Conservation (phyloP, 2,888 invertebrate genomes). For the Microctonus brassicae region DNA sequence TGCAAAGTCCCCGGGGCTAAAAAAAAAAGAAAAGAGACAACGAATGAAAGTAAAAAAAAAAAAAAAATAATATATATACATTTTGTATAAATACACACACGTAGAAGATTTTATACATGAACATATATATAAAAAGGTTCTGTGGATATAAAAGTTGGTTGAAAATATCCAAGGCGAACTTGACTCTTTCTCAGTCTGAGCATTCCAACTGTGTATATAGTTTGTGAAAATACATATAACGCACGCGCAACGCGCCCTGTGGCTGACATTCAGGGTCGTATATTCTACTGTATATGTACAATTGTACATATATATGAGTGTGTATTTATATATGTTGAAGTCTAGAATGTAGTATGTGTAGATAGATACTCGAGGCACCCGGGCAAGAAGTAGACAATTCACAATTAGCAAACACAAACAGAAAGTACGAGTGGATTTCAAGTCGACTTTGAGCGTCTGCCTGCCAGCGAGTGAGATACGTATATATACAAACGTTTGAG, state of each 20-base stretch:
- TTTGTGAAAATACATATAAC: background rate
- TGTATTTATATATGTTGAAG: constrained; percentile 1
- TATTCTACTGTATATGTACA: too few relatives aligned
- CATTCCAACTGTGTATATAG: constrained; percentile 54
- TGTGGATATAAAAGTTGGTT: too few relatives aligned
- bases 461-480: constrained; percentile 33
- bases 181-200: constrained; percentile 54
- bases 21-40: background rate
- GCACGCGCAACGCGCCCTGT: background rate
- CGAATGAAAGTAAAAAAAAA: constrained; percentile 16
- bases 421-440: constrained; percentile 63
- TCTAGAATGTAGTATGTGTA: background rate
- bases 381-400: constrained; percentile 67
- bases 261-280: constrained; percentile 10
- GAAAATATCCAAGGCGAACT: constrained; percentile 5
- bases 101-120: background rate
- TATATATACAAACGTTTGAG: constrained; percentile 3
- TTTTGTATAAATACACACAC: background rate
- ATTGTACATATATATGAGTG: background rate
- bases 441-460: constrained; percentile 49
- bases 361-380: constrained; percentile 28
- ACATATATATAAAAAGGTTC: background rate
- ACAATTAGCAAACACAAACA: constrained; percentile 70
- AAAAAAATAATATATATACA: background rate
- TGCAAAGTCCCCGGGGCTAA: constrained; percentile 37